These are phyloP conservation scores for Psix sp. DNA, from an alignment of 1,140 invertebrate genomes.

Conservation along the genomic window DNA sequence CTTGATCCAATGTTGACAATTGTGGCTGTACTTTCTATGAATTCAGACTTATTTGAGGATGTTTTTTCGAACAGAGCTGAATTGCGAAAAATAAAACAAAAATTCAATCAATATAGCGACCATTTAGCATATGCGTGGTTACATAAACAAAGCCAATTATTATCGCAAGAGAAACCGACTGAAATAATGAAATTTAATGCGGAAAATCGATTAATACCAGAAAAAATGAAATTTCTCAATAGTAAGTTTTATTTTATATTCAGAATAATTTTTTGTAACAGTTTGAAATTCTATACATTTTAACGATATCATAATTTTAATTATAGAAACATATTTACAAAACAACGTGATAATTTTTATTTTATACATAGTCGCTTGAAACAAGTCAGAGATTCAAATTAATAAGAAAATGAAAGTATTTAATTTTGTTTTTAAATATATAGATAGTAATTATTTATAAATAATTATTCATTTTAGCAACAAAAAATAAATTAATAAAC, in stretches of 20 bases:
- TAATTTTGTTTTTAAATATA: too few relatives aligned
- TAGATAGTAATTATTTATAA: too few relatives aligned
- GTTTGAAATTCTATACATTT: too few relatives aligned
- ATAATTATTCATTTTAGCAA: too few relatives aligned
- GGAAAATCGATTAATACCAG: conserved; percentile 67
- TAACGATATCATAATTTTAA: too few relatives aligned
- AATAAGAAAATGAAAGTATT: too few relatives aligned
- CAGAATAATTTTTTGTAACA: background rate
- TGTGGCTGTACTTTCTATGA: conserved; percentile 62
- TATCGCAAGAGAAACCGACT: conserved; percentile 40
- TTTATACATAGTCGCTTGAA: too few relatives aligned
- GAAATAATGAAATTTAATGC: conserved; percentile 68
- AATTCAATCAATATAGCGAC: conserved; percentile 77
- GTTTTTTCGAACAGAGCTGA: conserved; percentile 60
- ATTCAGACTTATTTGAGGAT: conserved; percentile 63
- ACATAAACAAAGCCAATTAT: conserved; percentile 72
- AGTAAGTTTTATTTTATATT: conserved; percentile 64
- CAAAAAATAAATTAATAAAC: too few relatives aligned
- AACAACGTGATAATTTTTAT: too few relatives aligned
- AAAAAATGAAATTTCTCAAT: conserved; percentile 71
- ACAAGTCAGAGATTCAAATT: too few relatives aligned
- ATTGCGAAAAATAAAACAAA: conserved; percentile 75
- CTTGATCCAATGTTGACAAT: conserved; percentile 72
- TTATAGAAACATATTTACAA: too few relatives aligned
- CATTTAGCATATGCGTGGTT: conserved; percentile 77